Evolutionary conservation across 2,113 vertebrate species (phyloP), one percentile per base, ranked within the genome.

Genomic region (Sinocyclocheilus grahami): DNA sequence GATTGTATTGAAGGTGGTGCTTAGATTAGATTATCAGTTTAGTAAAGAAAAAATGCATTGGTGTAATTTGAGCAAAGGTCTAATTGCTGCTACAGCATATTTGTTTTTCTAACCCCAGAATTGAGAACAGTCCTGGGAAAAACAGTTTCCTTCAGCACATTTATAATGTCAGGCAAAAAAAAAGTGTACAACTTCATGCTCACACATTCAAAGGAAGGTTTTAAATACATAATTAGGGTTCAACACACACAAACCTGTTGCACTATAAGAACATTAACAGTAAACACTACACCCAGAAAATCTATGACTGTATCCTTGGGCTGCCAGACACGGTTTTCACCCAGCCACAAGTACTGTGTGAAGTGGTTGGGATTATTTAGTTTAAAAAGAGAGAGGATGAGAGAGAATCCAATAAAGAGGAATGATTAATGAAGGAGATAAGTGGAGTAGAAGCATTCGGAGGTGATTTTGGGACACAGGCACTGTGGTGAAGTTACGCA

Each of bases 331-430:
- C 86, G 55, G 87, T 90, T 78, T 91, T 83, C 75, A 62, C 86
- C 92, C 83, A 77, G 89, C 86, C 92, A 91, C 22, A 72, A 90
- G 90, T 88, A 78, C 85, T 90, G 78, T 91, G 24, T 82, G 89
- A 90, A 86, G 88, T 88, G 89, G 88, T 87, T 77, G 86, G 85
- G 86, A 89, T 89, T 82, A 87, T 92, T 91, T 89, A 79, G 65
- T 91, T 90, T 91, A 89, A 55, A 78, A 78, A 78, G 84, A 77
- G 77, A 78, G 65, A 82, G 72, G 39, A 78, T 62, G 42, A 60
- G 67, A 87, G 83, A 77, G 42, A 90, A 82, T 63, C 33, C 78
- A 63, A 80, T 80, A 72, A 83, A 37, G 65, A 55, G 69, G 12
- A 83, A 74, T 58, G 82, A 60, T 74, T 84, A 74, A 90, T 85